Percentiles rank a stretch among this genome's conserved stretches.
Evolutionary conservation across 2,797 vertebrate genomes (phyloP).

Genomic region (Ctenosaura bakeri): DNA sequence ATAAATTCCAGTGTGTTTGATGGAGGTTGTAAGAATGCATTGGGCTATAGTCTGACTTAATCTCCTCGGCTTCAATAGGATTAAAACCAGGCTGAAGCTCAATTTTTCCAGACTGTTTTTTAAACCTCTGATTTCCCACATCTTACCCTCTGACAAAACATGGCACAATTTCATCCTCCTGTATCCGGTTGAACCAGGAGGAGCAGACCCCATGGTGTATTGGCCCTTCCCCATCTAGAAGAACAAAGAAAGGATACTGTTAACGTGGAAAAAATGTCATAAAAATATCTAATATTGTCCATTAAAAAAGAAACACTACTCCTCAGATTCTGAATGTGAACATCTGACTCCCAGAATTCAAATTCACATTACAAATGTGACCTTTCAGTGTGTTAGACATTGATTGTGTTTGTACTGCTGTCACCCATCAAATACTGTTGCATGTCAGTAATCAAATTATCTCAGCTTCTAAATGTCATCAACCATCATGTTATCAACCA

Average conservation of each 20-base stretch:
- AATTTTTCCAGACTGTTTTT: not conserved
- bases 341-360: not conserved
- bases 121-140: not conserved
- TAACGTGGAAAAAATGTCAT: not conserved
- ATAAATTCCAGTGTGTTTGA: not conserved
- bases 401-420: not conserved
- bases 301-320: too few species aligned
- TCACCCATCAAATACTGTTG: not conserved
- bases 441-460: not conserved
- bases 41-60: not conserved
- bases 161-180: conserved; percentile 90
- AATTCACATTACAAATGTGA: not conserved
- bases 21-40: not conserved
- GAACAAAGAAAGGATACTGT: conserved; percentile 9
- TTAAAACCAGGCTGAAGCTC: too few species aligned
- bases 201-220: conserved; percentile 97
- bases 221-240: conserved; percentile 91
- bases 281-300: not conserved
- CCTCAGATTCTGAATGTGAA: not conserved
- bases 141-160: conserved; percentile 96
- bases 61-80: not conserved
- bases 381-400: not conserved
- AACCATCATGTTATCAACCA: too few species aligned
- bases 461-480: not conserved
- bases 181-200: conserved; percentile 96